These are phyloP conservation scores for Netelia melanura DNA, from an alignment of 2,888 invertebrate genomes.

Conservation along the genomic window DNA sequence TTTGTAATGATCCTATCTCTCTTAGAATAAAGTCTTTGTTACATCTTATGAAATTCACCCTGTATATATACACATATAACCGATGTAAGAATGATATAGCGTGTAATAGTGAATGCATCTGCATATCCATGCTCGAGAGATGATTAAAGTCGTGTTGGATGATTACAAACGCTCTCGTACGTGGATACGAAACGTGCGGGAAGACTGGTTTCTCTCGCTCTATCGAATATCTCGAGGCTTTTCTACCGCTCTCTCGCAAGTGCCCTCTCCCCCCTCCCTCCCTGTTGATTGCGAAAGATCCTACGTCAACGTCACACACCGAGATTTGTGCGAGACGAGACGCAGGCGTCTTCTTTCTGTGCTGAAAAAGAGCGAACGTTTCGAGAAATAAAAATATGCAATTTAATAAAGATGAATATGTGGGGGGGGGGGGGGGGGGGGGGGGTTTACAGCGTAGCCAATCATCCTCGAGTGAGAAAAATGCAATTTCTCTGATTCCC, in stretches of 20 bases:
- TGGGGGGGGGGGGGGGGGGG: too few relatives aligned
- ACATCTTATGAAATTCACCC: too few relatives aligned
- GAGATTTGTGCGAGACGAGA: neutral
- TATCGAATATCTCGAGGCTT: slow-evolving; percentile 1
- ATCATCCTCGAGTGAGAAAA: too few relatives aligned
- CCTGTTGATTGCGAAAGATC: slow-evolving; percentile 28
- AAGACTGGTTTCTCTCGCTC: slow-evolving; percentile 20
- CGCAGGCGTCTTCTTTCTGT: neutral
- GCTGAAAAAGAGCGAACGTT: neutral
- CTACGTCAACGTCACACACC: slow-evolving; percentile 54
- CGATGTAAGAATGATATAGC: neutral
- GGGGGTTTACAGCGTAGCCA: too few relatives aligned
- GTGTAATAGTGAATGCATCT: slow-evolving; percentile 41
- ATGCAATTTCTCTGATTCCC: too few relatives aligned
- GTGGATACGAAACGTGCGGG: slow-evolving; percentile 17
- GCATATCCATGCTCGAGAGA: slow-evolving; percentile 49
- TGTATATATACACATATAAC: neutral
- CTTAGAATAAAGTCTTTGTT: too few relatives aligned
- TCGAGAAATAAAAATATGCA: neutral
- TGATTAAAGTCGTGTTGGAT: slow-evolving; percentile 62
- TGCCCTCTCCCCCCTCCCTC: neutral
- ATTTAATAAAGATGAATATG: neutral
- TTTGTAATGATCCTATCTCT: too few relatives aligned
- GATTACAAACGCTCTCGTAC: slow-evolving; percentile 54
- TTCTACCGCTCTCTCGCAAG: neutral